Evolutionary conservation across 2,888 invertebrate genomes (phyloP), one percentile per base, ranked within the genome.

Genomic region (Desoria tigrina): DNA sequence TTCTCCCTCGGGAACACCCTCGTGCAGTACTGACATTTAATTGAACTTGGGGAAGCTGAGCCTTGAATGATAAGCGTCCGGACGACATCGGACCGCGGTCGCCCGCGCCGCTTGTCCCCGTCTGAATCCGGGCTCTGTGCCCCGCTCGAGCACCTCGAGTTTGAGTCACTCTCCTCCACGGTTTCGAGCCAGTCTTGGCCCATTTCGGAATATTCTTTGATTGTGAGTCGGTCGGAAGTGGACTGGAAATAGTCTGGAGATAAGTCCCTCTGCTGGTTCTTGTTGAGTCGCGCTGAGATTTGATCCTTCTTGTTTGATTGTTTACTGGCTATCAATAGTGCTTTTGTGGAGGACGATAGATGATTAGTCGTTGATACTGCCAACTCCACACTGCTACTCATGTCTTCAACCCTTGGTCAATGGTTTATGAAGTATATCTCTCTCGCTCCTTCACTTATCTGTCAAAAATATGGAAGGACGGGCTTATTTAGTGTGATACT

Each of bases 1-100:
- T 90, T 90, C 78, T 89, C 88, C 73, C 89, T 81, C 1, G 90
- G 90, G 78, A 90, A 90, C 24, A 88, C 87, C 63, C 90, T 81
- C 72, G 85, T 84, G 79, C 90, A 89, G 76, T 84, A 86, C 60
- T 83, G 83, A 79, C 90, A 90, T 78, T 87, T 87, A 73, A 89
- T 88, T 65, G 85, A 84, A 77, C 86, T 86, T 7, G 85, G 85
- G 14, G 87, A 87, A 27, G 86, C 85, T 51, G 86, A 85, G 42
- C 89, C 89, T 80, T 88, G 86, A 73, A 85, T 82, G 79, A 89
- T 88, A 58, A 89, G 81, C 66, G 84, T 83, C 69, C 85, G 85
- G 61, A 90, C 84, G 61, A 85, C 84, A 79, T 88, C 88, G 55
- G 88, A 87, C 77, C 88, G 82, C 18, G 89, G 89, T 74, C 90